Percentiles rank a stretch among this genome's conserved stretches.
Evolutionary conservation across 2,113 vertebrate genomes (phyloP).

Genomic region (Motacilla alba): DNA sequence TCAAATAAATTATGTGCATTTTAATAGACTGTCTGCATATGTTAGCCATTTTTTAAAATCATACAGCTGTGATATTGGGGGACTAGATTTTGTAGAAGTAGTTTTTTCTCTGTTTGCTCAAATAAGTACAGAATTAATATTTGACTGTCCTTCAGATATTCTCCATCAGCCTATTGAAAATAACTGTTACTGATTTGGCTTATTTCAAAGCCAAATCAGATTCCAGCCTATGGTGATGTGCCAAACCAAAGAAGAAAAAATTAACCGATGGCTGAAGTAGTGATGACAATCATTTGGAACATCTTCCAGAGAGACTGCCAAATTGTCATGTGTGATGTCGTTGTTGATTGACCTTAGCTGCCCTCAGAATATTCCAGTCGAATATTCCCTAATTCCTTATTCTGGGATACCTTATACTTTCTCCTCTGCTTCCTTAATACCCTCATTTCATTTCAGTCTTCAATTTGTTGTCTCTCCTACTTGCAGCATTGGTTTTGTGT

Average conservation of each 20-base stretch:
- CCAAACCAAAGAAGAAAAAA: slow-evolving; percentile 23
- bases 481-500: background rate
- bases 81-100: background rate
- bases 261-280: slow-evolving; percentile 24
- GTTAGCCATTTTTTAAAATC: slow-evolving; percentile 42
- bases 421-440: background rate
- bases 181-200: slow-evolving; percentile 2
- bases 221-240: background rate
- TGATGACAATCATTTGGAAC: slow-evolving; percentile 33
- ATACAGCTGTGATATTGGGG: slow-evolving; percentile 49
- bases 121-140: slow-evolving; percentile 41
- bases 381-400: background rate
- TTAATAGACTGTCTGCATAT: slow-evolving; percentile 74
- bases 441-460: background rate
- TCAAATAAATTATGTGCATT: slow-evolving; percentile 77
- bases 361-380: slow-evolving; percentile 1
- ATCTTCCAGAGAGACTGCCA: slow-evolving; percentile 21
- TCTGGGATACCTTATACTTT: background rate
- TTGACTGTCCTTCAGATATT: slow-evolving; percentile 8
- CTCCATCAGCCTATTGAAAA: background rate
- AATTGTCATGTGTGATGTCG: background rate
- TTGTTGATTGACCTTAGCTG: slow-evolving; percentile 13
- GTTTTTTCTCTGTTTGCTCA: slow-evolving; percentile 23
- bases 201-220: background rate
- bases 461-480: background rate